Evolutionary conservation across 2,888 invertebrate species (phyloP), one percentile per base, ranked within the genome.

Genomic region (Strigamia maritima): DNA sequence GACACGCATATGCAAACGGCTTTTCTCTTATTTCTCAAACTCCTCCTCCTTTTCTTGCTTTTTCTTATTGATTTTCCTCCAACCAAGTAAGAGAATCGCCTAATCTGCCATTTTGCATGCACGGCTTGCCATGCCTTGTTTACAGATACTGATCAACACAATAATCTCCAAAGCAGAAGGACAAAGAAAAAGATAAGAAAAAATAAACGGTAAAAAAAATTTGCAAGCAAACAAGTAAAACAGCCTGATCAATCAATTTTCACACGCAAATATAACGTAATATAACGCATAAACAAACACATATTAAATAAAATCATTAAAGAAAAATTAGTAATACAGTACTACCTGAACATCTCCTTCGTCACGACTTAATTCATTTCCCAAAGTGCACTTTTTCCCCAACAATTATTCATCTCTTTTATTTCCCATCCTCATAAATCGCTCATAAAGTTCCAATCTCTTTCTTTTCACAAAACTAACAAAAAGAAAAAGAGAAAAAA

Each of bases 1-100:
- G 65, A 65, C 65, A 65, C 65, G 65, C 65, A 65, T 65, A 65
- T 65, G 65, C 65, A 65, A 65, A 65, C 65, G 65, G 65, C 65
- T 65, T 65, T 49, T 65, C 65, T 28, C 65, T 65, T 65, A 65
- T 65, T 65, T 26, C 65, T 65, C 65, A 65, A 65, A 65, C 65
- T 24, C 65, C 65, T 65, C 65, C 65, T 65, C 65, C 65, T 24
- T 65, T 65, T 65, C 65, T 65, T 65, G 22, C 65, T 65, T 65
- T 65, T 65, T 65, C 65, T 65, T 65, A 65, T 65, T 65, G 65
- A 65, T 65, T 65, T 65, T 65, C 28, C 65, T 65, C 65, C 65
- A 65, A 65, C 65, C 65, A 65, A 65, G 65, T 65, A 65, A 65
- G 65, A 65, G 65, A 65, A 65, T 65, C 65, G 65, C 65, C 65